phyloP scores from a whole-genome alignment of 2,888 invertebrate species.

The Acholoe squamosa region DNA sequence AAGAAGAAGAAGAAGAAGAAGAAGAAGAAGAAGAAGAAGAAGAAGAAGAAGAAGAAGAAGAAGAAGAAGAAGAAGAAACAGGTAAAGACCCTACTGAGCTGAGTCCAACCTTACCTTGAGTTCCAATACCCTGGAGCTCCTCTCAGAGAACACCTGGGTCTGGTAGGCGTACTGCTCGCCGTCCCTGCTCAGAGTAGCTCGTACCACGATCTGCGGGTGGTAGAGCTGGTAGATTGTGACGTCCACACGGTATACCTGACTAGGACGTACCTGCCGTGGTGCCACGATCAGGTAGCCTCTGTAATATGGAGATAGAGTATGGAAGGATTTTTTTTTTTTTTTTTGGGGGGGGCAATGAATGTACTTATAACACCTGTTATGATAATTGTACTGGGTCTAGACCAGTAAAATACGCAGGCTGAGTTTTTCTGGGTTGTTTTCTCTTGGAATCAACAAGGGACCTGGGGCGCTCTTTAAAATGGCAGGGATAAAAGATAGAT shows the following conservation, averaged over 20 bases:
- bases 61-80: slow-evolving; percentile 25
- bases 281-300: slow-evolving; percentile 96
- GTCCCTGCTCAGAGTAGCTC: slow-evolving; percentile 94
- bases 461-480: too few relatives aligned
- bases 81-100: not conserved
- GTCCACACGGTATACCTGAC: slow-evolving; percentile 93
- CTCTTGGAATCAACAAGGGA: too few relatives aligned
- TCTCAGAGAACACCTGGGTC: slow-evolving; percentile 62
- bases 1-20: slow-evolving; percentile 18
- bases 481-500: too few relatives aligned
- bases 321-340: too few relatives aligned
- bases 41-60: slow-evolving; percentile 24
- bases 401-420: too few relatives aligned
- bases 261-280: slow-evolving; percentile 94
- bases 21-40: slow-evolving; percentile 19
- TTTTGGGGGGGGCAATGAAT: too few relatives aligned
- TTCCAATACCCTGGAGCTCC: slow-evolving; percentile 68
- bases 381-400: too few relatives aligned
- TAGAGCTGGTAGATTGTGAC: slow-evolving; percentile 91
- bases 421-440: too few relatives aligned
- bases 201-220: slow-evolving; percentile 91
- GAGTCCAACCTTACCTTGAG: slow-evolving; percentile 64
- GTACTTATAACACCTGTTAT: too few relatives aligned
- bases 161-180: slow-evolving; percentile 91
- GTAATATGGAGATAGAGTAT: too few relatives aligned